Evolutionary conservation across 2,113 vertebrate genomes (phyloP).

Genomic region (Pagrus major): DNA sequence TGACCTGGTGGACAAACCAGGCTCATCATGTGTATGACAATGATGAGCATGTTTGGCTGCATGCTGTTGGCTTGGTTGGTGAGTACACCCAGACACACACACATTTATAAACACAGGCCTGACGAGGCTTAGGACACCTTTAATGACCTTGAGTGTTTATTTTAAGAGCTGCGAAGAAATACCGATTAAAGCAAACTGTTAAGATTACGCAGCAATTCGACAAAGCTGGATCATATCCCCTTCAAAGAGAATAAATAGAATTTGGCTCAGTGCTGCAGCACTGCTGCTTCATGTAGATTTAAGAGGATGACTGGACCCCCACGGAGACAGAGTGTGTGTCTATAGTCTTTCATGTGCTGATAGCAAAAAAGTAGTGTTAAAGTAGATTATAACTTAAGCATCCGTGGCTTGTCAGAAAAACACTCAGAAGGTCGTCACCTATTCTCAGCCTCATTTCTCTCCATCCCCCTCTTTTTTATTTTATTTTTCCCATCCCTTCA

Average conservation of each 20-base stretch:
- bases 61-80: slow-evolving; percentile 81
- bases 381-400: background rate
- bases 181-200: slow-evolving; percentile 28
- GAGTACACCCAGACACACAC: slow-evolving; percentile 63
- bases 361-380: background rate
- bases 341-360: background rate
- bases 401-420: background rate
- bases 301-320: slow-evolving; percentile 17
- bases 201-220: slow-evolving; percentile 12
- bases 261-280: slow-evolving; percentile 1
- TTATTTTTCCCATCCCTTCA: background rate
- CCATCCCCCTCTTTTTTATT: background rate
- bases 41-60: slow-evolving; percentile 82
- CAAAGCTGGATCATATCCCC: background rate
- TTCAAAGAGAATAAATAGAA: background rate
- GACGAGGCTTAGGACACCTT: slow-evolving; percentile 20
- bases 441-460: slow-evolving; percentile 8
- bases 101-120: slow-evolving; percentile 37
- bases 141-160: slow-evolving; percentile 42
- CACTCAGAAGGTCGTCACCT: background rate
- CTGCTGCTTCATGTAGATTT: slow-evolving; percentile 11
- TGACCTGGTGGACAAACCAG: slow-evolving; percentile 59
- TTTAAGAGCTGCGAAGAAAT: slow-evolving; percentile 30
- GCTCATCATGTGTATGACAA: slow-evolving; percentile 80
- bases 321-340: background rate